These are phyloP conservation scores for Drosophila ohnishii DNA, from an alignment of 1,140 invertebrate genomes.

Conservation along the genomic window DNA sequence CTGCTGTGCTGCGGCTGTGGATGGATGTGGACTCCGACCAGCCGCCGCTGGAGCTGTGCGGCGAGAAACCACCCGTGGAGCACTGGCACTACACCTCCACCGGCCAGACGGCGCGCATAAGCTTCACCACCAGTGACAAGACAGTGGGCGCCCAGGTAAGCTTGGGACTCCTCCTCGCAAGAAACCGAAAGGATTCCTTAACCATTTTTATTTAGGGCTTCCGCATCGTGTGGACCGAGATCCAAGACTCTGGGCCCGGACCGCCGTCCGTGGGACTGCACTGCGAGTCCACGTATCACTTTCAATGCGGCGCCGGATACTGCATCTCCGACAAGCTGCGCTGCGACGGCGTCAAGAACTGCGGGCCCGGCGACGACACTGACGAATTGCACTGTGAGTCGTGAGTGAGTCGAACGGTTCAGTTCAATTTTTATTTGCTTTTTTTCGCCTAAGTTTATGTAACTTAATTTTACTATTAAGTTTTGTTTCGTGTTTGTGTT, in stretches of 20 bases:
- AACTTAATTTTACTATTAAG: conserved; percentile 31
- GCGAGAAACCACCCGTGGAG: conserved; percentile 89
- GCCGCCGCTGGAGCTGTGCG: conserved; percentile 94
- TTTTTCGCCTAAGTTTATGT: conserved; percentile 41
- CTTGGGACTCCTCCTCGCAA: not conserved
- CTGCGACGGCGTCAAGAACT: conserved; percentile 92
- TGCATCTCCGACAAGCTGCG: conserved; percentile 91
- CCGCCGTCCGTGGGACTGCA: conserved; percentile 78
- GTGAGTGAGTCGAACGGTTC: conserved; percentile 83
- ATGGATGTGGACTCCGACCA: conserved; percentile 87
- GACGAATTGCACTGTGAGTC: conserved; percentile 93
- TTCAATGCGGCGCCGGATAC: conserved; percentile 85
- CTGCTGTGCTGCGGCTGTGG: conserved; percentile 94
- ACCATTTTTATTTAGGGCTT: conserved; percentile 87
- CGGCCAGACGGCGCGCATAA: conserved; percentile 83
- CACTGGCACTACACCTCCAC: conserved; percentile 93
- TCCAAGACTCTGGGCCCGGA: conserved; percentile 84
- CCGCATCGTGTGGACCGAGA: conserved; percentile 94
- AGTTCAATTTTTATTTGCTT: conserved; percentile 82
- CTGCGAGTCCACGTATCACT: conserved; percentile 82
- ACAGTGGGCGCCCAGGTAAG: conserved; percentile 87
- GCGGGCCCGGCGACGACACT: conserved; percentile 90
- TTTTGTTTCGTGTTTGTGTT: conserved; percentile 57
- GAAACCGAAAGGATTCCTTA: not conserved
- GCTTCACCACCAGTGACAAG: conserved; percentile 93